Evolutionary conservation across 2,888 invertebrate genomes (phyloP), one percentile per base, ranked within the genome.

Genomic region (Apodemia zela): DNA sequence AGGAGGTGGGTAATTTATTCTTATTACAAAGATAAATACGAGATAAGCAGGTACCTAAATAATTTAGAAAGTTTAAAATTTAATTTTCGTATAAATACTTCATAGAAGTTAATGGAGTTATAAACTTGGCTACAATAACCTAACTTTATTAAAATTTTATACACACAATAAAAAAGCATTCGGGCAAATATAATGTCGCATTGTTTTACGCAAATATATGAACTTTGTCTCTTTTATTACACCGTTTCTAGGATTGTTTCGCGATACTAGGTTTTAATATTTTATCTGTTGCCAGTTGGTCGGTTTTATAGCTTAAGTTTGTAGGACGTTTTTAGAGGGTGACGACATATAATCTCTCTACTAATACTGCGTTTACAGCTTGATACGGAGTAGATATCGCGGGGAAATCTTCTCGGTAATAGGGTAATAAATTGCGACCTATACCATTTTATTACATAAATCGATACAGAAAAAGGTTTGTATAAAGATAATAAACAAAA

Each of bases 281-380:
- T 85, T 81, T 88, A 88, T 86, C 82, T 85, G 79, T 79, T 72
- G 75, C 78, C 87, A 84, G 78, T 82, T 83, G 81, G 84, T 77
- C 86, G 88, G 79, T 83, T 89, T 89, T 88, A 89, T 81, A 77
- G 77, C 83, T 69, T 70, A 87, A 88, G 78, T 88, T 86, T 74
- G 76, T 67, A 71, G 73, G 75, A 77, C 76, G 72, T 76, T 79
- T 78, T 77, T 70, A 72, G 74, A 72, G 74, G 73, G 78, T 79
- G 79, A 78, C 76, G 75, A 80, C 75, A 75, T 74, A 81, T 81
- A 67, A 67, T 51, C 63, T 66, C 65, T 63, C 64, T 67, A 63
- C 67, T 69, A 67, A 69, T 66, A 65, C 66, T 63, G 33, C 63
- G 51, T 67, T 63, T 54, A 54, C 54, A 54, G 21, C 54, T 25